Percentiles rank a stretch among this genome's conserved stretches.
Evolutionary conservation across 1,140 invertebrate species (phyloP).

Genomic region (Trichonephila inaurata): DNA sequence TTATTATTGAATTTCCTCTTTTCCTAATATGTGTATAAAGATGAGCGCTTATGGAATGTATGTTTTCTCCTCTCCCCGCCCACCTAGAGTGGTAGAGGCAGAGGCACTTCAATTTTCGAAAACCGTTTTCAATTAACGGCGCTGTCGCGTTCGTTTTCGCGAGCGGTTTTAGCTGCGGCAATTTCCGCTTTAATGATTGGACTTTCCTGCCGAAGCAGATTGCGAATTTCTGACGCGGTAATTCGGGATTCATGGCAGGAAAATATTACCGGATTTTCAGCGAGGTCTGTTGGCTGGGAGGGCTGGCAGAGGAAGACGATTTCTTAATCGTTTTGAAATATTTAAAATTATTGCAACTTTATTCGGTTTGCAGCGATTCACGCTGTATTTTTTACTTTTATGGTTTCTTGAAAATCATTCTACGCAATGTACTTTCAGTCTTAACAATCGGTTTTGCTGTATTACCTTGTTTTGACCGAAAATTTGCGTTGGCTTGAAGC

Average conservation of each 20-base stretch:
- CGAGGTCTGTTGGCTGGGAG: neutral
- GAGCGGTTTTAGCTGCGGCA: slow-evolving; percentile 53
- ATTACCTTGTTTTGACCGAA: too few species aligned
- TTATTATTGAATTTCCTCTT: slow-evolving; percentile 71
- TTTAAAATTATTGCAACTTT: neutral
- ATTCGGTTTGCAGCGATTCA: neutral
- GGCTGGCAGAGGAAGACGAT: neutral
- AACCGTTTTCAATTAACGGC: slow-evolving; percentile 73
- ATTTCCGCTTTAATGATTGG: slow-evolving; percentile 69
- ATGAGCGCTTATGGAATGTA: slow-evolving; percentile 52
- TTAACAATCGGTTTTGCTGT: too few species aligned
- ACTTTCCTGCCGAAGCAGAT: slow-evolving; percentile 14
- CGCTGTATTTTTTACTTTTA: too few species aligned
- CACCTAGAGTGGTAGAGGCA: neutral
- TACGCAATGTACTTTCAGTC: too few species aligned
- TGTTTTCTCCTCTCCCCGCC: neutral
- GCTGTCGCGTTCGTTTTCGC: slow-evolving; percentile 36
- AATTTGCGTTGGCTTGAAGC: too few species aligned
- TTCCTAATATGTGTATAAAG: slow-evolving; percentile 55
- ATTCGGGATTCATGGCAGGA: slow-evolving; percentile 49
- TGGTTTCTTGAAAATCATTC: too few species aligned
- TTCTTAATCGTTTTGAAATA: slow-evolving; percentile 1
- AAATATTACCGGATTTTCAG: slow-evolving; percentile 34
- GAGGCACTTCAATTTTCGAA: slow-evolving; percentile 65
- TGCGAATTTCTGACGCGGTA: slow-evolving; percentile 44